Conservation (phyloP, 2,113 vertebrate genomes). For the Silurus glanis region DNA sequence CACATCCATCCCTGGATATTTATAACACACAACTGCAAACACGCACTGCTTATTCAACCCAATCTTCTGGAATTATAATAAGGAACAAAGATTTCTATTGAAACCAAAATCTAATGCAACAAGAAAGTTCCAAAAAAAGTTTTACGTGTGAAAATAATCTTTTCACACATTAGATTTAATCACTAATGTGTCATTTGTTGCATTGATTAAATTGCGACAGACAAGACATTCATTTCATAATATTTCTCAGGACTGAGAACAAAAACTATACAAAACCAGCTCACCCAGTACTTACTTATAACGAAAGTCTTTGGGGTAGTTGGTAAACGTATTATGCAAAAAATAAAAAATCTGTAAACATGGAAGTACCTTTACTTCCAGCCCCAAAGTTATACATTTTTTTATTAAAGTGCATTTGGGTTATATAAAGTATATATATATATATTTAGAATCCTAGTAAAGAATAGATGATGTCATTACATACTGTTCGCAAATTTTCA, state of each 20-base stretch:
- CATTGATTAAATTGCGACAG: background rate
- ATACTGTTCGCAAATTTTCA: background rate
- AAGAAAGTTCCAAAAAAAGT: background rate
- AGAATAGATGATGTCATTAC: background rate
- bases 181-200: background rate
- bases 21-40: background rate
- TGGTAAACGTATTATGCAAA: constrained; percentile 9
- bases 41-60: background rate
- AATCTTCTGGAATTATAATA: background rate
- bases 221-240: background rate
- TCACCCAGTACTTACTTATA: background rate
- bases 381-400: background rate
- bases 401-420: background rate
- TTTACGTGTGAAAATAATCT: background rate
- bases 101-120: background rate
- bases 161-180: background rate
- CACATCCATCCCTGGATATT: background rate
- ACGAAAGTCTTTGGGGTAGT: background rate
- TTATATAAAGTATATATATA: background rate
- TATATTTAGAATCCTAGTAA: background rate
- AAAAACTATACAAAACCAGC: background rate
- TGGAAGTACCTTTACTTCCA: background rate
- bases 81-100: background rate
- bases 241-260: background rate
- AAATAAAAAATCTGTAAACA: background rate